Conservation (phyloP, 1,140 invertebrate genomes). For the Diabrotica virgifera region DNA sequence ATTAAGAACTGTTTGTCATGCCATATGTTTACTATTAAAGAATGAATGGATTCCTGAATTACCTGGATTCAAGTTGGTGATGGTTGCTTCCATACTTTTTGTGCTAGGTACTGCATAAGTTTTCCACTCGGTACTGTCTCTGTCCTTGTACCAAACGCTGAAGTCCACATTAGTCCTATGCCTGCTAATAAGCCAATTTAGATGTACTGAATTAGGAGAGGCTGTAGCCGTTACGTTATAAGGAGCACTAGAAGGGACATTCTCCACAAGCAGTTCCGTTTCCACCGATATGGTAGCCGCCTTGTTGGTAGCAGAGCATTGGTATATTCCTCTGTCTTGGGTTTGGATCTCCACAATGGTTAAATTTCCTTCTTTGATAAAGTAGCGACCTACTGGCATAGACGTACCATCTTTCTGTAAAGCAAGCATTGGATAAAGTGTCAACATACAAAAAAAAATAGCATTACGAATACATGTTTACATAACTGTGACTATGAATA, state of each 20-base stretch:
- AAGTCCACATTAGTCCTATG: conserved; percentile 79
- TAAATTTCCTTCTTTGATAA: conserved; percentile 77
- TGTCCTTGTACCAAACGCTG: conserved; percentile 77
- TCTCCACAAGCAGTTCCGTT: conserved; percentile 84
- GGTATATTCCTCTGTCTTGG: conserved; percentile 85
- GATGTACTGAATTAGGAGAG: conserved; percentile 71
- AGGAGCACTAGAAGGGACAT: conserved; percentile 84
- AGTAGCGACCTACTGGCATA: conserved; percentile 66
- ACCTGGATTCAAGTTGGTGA: conserved; percentile 73
- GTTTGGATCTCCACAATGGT: conserved; percentile 80
- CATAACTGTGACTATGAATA: neutral
- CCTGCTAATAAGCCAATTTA: conserved; percentile 85
- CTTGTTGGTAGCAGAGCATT: conserved; percentile 89
- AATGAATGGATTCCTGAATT: no score
- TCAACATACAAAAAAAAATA: neutral
- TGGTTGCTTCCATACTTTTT: conserved; percentile 72
- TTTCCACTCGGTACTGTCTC: conserved; percentile 72
- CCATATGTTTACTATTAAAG: no score
- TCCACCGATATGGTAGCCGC: conserved; percentile 84
- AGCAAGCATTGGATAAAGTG: no score
- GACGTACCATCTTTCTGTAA: conserved; percentile 70
- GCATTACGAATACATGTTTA: neutral
- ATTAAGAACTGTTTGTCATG: no score
- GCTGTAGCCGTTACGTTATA: conserved; percentile 82
- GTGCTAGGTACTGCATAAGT: conserved; percentile 66